A percentile compares a stretch with the other conserved stretches of the same genome.
These are phyloP conservation scores for Suillia variegata DNA, from an alignment of 2,888 invertebrate genomes.

Conservation along the genomic window DNA sequence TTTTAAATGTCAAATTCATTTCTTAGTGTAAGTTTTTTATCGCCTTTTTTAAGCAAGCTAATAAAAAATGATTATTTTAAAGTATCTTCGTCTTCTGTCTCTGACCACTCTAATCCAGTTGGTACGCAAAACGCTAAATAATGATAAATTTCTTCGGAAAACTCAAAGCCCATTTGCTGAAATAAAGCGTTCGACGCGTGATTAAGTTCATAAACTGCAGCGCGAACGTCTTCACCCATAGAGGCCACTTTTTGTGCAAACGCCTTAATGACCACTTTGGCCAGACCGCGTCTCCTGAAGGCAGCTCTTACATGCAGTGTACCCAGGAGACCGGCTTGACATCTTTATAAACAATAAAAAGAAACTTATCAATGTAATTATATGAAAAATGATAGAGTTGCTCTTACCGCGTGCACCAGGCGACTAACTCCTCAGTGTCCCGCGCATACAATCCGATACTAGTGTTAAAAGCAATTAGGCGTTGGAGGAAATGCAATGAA, in stretches of 20 bases:
- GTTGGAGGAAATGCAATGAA: slow-evolving; percentile 36
- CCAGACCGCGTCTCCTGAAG: slow-evolving; percentile 38
- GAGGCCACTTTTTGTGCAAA: slow-evolving; percentile 34
- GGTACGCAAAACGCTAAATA: neutral
- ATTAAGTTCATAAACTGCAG: slow-evolving; percentile 36
- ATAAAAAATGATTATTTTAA: too few species aligned
- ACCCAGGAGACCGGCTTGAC: slow-evolving; percentile 42
- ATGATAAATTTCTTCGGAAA: slow-evolving; percentile 21
- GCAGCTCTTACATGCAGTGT: slow-evolving; percentile 40
- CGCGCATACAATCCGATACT: slow-evolving; percentile 39
- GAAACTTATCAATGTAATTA: too few species aligned
- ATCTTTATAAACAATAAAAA: slow-evolving; percentile 23
- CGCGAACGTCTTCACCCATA: slow-evolving; percentile 35
- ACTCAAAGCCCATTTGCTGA: slow-evolving; percentile 39
- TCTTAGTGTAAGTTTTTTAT: neutral
- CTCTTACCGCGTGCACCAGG: slow-evolving; percentile 45
- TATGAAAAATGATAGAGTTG: neutral
- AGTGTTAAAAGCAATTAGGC: slow-evolving; percentile 37
- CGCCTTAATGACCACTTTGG: slow-evolving; percentile 32
- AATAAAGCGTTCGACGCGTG: slow-evolving; percentile 36
- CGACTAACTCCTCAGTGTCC: slow-evolving; percentile 38
- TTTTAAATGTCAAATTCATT: neutral
- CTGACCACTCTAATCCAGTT: neutral
- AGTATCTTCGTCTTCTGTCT: neutral
- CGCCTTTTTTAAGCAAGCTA: too few species aligned